Evolutionary conservation across 2,888 invertebrate species (phyloP).

Genomic region (Sphaeridia pumilis): DNA sequence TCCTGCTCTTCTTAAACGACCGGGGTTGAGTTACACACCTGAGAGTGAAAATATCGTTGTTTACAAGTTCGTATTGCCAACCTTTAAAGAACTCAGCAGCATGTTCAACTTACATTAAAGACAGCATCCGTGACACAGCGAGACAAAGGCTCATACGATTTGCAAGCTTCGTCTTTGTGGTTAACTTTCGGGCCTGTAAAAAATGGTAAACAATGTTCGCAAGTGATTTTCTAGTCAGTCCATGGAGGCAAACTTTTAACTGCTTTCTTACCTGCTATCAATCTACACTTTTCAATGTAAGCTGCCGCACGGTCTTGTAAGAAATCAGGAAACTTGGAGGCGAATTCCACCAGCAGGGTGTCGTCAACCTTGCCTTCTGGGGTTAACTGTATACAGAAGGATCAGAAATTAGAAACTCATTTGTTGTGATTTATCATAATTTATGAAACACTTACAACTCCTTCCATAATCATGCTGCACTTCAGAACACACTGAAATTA

Average conservation of each 20-base stretch:
- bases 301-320: conserved; percentile 4
- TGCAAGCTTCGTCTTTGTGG: conserved; percentile 13
- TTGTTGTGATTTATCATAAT: background rate
- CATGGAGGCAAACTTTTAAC: background rate
- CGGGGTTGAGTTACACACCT: conserved; percentile 3
- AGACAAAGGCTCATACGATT: conserved; percentile 8
- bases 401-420: background rate
- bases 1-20: too few relatives aligned
- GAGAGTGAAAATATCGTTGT: background rate
- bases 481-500: conserved; percentile 13
- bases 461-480: conserved; percentile 13
- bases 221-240: background rate
- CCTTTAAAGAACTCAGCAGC: too few relatives aligned
- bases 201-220: background rate
- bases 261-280: conserved; percentile 5
- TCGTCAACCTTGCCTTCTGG: conserved; percentile 12
- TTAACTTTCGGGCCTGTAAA: conserved; percentile 7
- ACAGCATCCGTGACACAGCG: conserved; percentile 10
- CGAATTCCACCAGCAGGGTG: conserved; percentile 10
- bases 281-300: conserved; percentile 7
- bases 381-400: conserved; percentile 2
- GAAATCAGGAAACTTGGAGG: conserved; percentile 7
- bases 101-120: conserved; percentile 13
- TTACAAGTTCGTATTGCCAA: background rate
- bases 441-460: conserved; percentile 6